phyloP scores from a whole-genome alignment of 2,797 vertebrate genomes.

The Pipistrellus pygmaeus region DNA sequence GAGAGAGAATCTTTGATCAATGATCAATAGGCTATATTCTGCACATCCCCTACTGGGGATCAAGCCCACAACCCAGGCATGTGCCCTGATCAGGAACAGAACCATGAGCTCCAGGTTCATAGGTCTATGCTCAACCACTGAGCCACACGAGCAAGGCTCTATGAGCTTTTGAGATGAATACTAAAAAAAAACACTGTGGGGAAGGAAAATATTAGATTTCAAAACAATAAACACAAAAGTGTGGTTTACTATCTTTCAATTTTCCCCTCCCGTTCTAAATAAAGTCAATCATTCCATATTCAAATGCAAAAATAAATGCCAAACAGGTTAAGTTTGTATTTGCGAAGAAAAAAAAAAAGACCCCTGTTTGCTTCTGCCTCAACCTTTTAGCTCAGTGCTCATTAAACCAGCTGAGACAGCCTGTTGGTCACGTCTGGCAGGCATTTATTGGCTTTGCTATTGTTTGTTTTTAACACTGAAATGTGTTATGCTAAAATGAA shows the following conservation, averaged over 20 bases:
- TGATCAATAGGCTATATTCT: no score
- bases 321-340: slow-evolving; percentile 63
- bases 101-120: no score
- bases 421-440: slow-evolving; percentile 65
- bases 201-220: slow-evolving; percentile 31
- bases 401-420: slow-evolving; percentile 68
- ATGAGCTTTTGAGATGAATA: slow-evolving; percentile 16
- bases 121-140: no score
- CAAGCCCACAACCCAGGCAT: no score
- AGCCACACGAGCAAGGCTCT: no score
- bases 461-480: slow-evolving; percentile 67
- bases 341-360: background rate
- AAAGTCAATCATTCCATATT: slow-evolving; percentile 46
- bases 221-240: background rate
- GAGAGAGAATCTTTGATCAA: no score
- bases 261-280: slow-evolving; percentile 33
- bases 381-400: slow-evolving; percentile 62
- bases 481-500: background rate
- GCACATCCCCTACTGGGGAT: no score
- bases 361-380: slow-evolving; percentile 51
- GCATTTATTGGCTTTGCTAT: slow-evolving; percentile 53
- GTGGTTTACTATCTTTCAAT: background rate
- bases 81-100: no score
- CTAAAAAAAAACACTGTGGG: background rate
- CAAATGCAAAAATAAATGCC: slow-evolving; percentile 58